phyloP scores from a whole-genome alignment of 2,797 vertebrate genomes.

The Passerculus sandwichensis region DNA sequence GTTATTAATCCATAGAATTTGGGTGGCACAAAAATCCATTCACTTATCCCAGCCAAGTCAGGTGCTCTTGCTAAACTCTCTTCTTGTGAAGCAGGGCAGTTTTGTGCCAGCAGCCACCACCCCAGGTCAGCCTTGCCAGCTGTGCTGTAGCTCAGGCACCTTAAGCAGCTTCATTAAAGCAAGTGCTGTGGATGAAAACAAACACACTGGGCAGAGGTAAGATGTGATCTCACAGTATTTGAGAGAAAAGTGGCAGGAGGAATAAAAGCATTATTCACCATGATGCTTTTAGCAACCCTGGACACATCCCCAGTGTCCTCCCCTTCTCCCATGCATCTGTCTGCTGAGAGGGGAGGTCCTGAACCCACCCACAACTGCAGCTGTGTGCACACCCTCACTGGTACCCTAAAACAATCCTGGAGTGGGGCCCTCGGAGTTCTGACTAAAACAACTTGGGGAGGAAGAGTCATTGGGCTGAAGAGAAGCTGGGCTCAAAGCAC shows the following conservation, averaged over 20 bases:
- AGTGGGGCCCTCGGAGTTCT: not conserved
- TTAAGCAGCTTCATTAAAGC: not conserved
- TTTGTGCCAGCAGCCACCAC: not conserved
- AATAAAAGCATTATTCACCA: not conserved
- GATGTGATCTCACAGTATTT: not conserved
- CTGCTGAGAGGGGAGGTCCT: not conserved
- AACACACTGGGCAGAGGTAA: not conserved
- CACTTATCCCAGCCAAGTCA: slow-evolving; percentile 2
- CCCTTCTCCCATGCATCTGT: not conserved
- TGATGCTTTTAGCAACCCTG: not conserved
- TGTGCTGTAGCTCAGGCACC: not conserved
- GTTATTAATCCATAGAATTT: not conserved
- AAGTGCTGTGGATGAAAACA: not conserved
- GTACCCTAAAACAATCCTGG: not conserved
- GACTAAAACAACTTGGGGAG: not conserved
- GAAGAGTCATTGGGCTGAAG: not conserved
- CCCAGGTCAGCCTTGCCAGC: not conserved
- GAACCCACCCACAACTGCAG: not conserved
- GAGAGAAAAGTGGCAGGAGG: not conserved
- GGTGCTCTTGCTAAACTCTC: not conserved
- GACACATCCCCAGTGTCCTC: not conserved
- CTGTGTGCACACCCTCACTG: not conserved
- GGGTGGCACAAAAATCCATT: not conserved
- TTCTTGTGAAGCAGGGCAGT: not conserved
- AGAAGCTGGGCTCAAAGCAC: not conserved